These are phyloP conservation scores for Dinothrombium tinctorium DNA, from an alignment of 1,140 invertebrate genomes.

Conservation along the genomic window DNA sequence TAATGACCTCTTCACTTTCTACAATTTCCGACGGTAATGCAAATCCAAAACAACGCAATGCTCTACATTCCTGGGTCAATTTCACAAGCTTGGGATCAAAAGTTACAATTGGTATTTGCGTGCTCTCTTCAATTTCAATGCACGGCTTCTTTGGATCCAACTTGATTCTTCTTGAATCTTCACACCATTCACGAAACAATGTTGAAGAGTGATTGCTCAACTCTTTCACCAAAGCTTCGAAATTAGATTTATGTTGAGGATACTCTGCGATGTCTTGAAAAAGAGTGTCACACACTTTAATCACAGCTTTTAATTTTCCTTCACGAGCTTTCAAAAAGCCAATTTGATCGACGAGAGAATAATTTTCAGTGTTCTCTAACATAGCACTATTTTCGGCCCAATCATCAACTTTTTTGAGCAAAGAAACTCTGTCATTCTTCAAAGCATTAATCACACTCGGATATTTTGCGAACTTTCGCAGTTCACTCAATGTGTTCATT, in stretches of 20 bases:
- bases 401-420: constrained; percentile 1
- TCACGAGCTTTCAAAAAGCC: constrained; percentile 1
- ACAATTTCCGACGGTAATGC: constrained; percentile 3
- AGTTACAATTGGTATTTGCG: constrained; percentile 9
- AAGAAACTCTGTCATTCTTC: not conserved
- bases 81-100: constrained; percentile 4
- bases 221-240: constrained; percentile 1
- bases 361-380: not conserved
- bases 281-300: constrained; percentile 5
- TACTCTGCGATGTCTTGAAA: not conserved
- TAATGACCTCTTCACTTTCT: not conserved
- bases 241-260: not conserved
- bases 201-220: not conserved
- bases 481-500: not conserved
- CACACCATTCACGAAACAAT: constrained; percentile 5
- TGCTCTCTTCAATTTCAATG: constrained; percentile 5
- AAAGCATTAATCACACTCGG: not conserved
- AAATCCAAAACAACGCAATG: constrained; percentile 2
- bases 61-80: not conserved
- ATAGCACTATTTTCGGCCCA: constrained; percentile 5
- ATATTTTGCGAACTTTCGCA: not conserved
- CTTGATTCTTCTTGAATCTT: not conserved
- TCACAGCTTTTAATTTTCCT: constrained; percentile 6
- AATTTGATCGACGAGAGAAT: not conserved
- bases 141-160: constrained; percentile 3